Base-by-base conservation (phyloP, 1,140 invertebrate genomes). In the Drosophila punjabiensis region DNA sequence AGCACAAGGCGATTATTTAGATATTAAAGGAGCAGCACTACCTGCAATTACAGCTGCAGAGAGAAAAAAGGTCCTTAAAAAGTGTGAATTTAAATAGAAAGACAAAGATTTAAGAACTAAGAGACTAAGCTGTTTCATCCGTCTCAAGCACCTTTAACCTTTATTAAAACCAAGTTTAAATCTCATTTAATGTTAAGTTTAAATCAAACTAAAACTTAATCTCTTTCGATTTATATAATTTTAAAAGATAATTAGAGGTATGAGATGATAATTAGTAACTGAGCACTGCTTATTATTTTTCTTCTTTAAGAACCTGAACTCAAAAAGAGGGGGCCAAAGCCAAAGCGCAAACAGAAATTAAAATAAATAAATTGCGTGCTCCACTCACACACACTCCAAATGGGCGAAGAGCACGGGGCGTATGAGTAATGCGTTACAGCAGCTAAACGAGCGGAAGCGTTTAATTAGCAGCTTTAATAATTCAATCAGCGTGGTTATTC, bases 381-480 rank as follows among this genome's bases (percentile, higher is more conserved):
- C 13, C 43, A 45, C 56, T 48, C 33, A 37, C 55, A 24, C 35
- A 35, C 41, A 28, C 39, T 7, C 24, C n/a, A 71, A 58, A 50
- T 37, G 50, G 50, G 24, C 41, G 35, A 71, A 35, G 63, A 68
- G 68, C 52, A 79, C 69, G 82, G 79, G 75, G 75, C 82, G 82
- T 79, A 86, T 86, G 82, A 79, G 82, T 66, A 86, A 75, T 71
- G 82, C 67, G 67, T 65, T 67, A 77, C 76, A 62, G 60, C 28
- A 76, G 60, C 85, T 85, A 90, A 89, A 89, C 79, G 86, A 89
- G 79, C 86, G 86, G 86, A 89, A 89, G 86, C 79, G 71, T 86
- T 89, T 90, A 89, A 89, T 89, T 89, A 89, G 86, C 86, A 70
- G 76, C 75, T 82, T 88, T 88, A 88, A 88, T 88, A 88, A 88